phyloP scores from a whole-genome alignment of 2,113 vertebrate genomes.

The Sphaerodactylus townsendi region DNA sequence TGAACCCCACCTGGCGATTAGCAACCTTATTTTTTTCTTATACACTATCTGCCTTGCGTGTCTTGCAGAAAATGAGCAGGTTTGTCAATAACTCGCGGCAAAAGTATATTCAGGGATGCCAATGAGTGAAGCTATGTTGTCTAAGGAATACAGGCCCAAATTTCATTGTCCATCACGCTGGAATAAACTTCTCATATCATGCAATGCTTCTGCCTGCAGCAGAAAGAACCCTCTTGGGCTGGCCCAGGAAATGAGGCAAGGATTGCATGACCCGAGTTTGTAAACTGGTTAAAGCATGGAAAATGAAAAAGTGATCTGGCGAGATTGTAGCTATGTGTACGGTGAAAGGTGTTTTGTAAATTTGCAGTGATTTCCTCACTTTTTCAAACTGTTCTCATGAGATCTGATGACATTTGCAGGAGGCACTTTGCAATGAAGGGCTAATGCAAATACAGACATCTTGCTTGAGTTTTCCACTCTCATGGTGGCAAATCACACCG shows the following conservation, averaged over 20 bases:
- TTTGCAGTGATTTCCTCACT: background rate
- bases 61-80: background rate
- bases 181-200: background rate
- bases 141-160: background rate
- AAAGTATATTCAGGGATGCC: background rate
- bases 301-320: background rate
- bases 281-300: background rate
- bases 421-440: background rate
- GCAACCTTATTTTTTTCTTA: too few species aligned
- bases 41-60: too few species aligned
- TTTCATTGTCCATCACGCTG: background rate
- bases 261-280: background rate
- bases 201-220: background rate
- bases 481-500: background rate
- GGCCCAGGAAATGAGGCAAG: background rate
- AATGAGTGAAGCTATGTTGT: background rate
- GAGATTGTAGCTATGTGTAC: background rate
- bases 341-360: constrained; percentile 10
- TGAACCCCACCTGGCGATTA: too few species aligned
- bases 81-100: background rate
- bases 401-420: constrained; percentile 3
- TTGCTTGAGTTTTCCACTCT: background rate
- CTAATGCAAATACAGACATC: background rate
- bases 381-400: background rate
- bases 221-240: background rate